Percentiles rank a stretch among this genome's conserved stretches.
phyloP scores from a whole-genome alignment of 2,797 vertebrate species.

The Siniperca scherzeri region DNA sequence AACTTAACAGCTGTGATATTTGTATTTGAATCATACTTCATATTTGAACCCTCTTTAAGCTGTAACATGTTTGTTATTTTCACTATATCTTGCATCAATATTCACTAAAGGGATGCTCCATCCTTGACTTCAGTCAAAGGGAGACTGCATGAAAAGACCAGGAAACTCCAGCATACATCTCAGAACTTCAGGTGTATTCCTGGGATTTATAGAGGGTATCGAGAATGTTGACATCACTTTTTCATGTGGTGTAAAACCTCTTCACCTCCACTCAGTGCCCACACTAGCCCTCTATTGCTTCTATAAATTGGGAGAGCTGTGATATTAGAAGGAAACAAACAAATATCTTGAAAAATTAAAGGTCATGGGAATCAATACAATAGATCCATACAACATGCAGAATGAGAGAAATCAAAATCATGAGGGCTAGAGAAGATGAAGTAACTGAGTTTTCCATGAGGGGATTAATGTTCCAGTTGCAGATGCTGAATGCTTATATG shows the following conservation, averaged over 20 bases:
- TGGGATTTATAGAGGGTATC: not conserved
- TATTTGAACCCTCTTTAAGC: not conserved
- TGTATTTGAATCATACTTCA: not conserved
- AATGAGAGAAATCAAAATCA: not conserved
- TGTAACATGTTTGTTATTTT: not conserved
- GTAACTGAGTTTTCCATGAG: not conserved
- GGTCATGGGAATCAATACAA: not conserved
- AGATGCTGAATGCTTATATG: not conserved
- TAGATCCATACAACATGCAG: not conserved
- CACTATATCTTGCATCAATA: too few species aligned
- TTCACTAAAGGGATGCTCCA: not conserved
- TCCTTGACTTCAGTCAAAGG: not conserved
- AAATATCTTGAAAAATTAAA: not conserved
- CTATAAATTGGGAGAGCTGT: not conserved
- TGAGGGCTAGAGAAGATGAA: not conserved
- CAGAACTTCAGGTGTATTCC: constrained; percentile 1
- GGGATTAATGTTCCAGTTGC: not conserved
- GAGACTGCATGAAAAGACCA: not conserved
- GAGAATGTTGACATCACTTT: not conserved
- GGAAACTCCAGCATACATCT: not conserved
- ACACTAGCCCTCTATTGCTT: not conserved
- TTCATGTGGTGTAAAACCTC: not conserved
- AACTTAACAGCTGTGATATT: not conserved
- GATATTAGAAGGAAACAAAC: not conserved
- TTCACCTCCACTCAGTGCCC: not conserved